phyloP scores from a whole-genome alignment of 2,888 invertebrate species.

The Orchestes rusci region DNA sequence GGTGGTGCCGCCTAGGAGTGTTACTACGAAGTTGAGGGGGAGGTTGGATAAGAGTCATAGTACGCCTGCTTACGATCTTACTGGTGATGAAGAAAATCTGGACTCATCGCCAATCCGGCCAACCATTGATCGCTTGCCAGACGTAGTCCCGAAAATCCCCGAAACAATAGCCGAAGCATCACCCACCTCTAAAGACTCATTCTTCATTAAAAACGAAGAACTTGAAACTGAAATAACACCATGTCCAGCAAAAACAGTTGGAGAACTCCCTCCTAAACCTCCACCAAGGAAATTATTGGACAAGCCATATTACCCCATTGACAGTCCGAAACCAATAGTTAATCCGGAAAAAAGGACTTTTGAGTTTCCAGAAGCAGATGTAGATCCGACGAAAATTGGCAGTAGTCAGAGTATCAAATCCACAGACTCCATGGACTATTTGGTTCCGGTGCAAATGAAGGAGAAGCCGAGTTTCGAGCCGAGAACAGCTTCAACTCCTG shows the following conservation, averaged over 20 bases:
- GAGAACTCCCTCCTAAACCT: conserved; percentile 40
- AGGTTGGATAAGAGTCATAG: conserved; percentile 73
- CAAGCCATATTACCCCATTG: conserved; percentile 37
- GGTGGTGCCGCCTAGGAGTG: conserved; percentile 37
- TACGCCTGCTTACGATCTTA: conserved; percentile 69
- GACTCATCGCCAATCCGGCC: conserved; percentile 11
- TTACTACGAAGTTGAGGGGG: conserved; percentile 43
- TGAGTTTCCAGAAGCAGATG: conserved; percentile 29
- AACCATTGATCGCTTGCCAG: conserved; percentile 22
- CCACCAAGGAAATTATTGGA: conserved; percentile 38
- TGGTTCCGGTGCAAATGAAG: conserved; percentile 20
- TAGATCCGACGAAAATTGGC: conserved; percentile 17
- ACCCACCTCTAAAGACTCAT: conserved; percentile 15
- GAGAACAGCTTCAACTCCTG: conserved; percentile 35
- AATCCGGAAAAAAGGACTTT: conserved; percentile 22
- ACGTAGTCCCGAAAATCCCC: conserved; percentile 25
- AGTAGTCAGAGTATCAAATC: conserved; percentile 19
- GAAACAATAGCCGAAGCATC: conserved; percentile 23
- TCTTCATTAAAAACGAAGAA: conserved; percentile 9
- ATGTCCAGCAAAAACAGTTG: background rate
- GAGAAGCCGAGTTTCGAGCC: conserved; percentile 34
- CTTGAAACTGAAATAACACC: background rate
- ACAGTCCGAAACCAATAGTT: conserved; percentile 36
- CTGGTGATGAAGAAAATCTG: conserved; percentile 28
- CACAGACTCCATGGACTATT: conserved; percentile 22